These are phyloP conservation scores for Clivina fossor DNA, from an alignment of 2,888 invertebrate genomes.

Conservation along the genomic window DNA sequence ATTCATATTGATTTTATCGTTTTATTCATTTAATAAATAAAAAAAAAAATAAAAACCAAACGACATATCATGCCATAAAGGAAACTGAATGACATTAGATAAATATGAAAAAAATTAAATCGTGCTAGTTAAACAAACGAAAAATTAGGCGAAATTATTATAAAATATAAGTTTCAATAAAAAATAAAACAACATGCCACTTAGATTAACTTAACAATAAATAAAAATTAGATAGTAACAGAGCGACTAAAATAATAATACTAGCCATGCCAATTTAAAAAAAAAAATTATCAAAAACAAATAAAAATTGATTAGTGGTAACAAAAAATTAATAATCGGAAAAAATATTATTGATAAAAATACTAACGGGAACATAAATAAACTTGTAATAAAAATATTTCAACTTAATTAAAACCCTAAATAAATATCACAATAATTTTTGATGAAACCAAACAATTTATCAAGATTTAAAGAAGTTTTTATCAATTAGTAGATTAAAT, in stretches of 20 bases:
- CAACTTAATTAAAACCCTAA: too few species aligned
- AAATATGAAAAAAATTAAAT: not conserved
- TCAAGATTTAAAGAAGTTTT: too few species aligned
- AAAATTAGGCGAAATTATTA: constrained; percentile 8
- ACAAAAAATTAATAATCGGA: constrained; percentile 34
- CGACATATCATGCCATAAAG: too few species aligned
- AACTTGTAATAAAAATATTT: constrained; percentile 17
- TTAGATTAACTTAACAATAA: not conserved
- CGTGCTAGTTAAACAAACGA: not conserved
- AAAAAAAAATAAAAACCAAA: too few species aligned
- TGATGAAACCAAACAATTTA: too few species aligned
- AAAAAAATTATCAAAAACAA: constrained; percentile 27
- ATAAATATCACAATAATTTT: too few species aligned
- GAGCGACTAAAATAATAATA: constrained; percentile 3
- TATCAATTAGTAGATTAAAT: too few species aligned
- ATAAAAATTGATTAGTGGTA: constrained; percentile 36
- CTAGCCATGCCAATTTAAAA: constrained; percentile 21
- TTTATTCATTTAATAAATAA: too few species aligned
- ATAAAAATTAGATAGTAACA: constrained; percentile 5
- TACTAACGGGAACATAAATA: constrained; percentile 30
- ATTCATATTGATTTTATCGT: not conserved
- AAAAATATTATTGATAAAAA: constrained; percentile 27
- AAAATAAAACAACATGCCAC: not conserved
- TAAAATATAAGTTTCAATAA: not conserved
- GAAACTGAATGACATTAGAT: not conserved